These are phyloP conservation scores for Habrosyne pyritoides DNA, from an alignment of 2,888 invertebrate species.

Conservation along the genomic window DNA sequence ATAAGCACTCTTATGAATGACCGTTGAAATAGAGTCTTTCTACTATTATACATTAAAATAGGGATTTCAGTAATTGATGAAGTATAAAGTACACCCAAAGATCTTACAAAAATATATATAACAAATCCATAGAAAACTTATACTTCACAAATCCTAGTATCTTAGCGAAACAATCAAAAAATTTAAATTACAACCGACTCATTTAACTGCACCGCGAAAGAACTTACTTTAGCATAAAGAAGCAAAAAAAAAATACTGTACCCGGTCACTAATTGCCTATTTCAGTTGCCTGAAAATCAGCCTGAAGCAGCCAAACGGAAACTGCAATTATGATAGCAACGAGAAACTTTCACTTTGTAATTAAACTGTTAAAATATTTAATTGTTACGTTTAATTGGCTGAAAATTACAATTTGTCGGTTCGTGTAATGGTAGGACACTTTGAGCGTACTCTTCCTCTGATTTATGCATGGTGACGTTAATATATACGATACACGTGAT, in stretches of 20 bases:
- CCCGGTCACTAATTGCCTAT: conserved; percentile 52
- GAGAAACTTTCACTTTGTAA: conserved; percentile 29
- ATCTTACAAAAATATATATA: neutral
- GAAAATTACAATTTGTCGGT: conserved; percentile 11
- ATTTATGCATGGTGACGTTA: neutral
- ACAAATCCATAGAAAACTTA: neutral
- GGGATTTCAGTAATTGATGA: too few relatives aligned
- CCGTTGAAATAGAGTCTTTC: too few relatives aligned
- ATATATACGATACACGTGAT: neutral
- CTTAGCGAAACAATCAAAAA: conserved; percentile 13
- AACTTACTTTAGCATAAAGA: conserved; percentile 18
- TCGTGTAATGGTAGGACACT: neutral
- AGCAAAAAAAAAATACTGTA: conserved; percentile 37
- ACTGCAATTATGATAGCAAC: conserved; percentile 48
- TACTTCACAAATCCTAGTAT: conserved; percentile 4
- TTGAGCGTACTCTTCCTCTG: neutral
- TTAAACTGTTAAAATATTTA: conserved; percentile 17
- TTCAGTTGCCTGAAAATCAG: conserved; percentile 45
- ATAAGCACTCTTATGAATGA: too few relatives aligned
- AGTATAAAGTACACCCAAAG: too few relatives aligned
- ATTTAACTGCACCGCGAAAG: conserved; percentile 15
- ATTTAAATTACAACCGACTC: conserved; percentile 15
- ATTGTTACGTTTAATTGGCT: conserved; percentile 13
- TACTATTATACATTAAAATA: too few relatives aligned
- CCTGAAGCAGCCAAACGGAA: conserved; percentile 35